Conservation (phyloP, 2,797 vertebrate species). For the Alca torda region DNA sequence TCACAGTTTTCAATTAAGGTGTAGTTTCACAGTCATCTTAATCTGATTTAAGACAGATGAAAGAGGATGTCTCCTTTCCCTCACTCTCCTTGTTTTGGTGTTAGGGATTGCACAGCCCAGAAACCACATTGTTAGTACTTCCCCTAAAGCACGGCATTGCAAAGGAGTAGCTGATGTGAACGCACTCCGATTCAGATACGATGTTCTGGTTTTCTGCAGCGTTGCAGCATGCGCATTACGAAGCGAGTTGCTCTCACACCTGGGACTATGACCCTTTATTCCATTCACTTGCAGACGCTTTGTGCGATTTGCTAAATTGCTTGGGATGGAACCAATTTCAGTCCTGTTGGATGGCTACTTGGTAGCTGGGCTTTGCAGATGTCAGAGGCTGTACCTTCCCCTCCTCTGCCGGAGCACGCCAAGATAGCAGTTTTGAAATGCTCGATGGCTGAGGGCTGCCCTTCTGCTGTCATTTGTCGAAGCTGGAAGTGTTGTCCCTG, state of each 20-base stretch:
- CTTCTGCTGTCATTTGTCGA: constrained; percentile 19
- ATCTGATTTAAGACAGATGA: constrained; percentile 47
- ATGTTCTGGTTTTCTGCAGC: not conserved
- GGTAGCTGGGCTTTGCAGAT: not conserved
- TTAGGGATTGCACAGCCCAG: not conserved
- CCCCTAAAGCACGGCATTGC: not conserved
- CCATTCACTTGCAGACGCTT: not conserved
- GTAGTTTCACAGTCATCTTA: constrained; percentile 17
- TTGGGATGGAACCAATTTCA: not conserved
- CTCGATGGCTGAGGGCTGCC: not conserved
- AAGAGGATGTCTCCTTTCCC: constrained; percentile 40
- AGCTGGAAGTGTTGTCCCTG: constrained; percentile 29
- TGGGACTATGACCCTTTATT: not conserved
- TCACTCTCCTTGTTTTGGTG: not conserved
- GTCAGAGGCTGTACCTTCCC: not conserved
- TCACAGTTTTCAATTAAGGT: constrained; percentile 62
- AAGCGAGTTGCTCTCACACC: not conserved
- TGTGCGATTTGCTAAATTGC: not conserved
- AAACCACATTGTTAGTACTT: not conserved
- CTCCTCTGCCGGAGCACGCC: not conserved
- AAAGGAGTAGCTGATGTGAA: not conserved
- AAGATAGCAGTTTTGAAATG: not conserved
- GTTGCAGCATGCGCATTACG: not conserved
- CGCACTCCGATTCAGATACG: rapidly evolving
- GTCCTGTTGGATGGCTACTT: not conserved